Evolutionary conservation across 2,113 vertebrate species (phyloP), one percentile per base, ranked within the genome.

Genomic region (Pelecanus crispus): DNA sequence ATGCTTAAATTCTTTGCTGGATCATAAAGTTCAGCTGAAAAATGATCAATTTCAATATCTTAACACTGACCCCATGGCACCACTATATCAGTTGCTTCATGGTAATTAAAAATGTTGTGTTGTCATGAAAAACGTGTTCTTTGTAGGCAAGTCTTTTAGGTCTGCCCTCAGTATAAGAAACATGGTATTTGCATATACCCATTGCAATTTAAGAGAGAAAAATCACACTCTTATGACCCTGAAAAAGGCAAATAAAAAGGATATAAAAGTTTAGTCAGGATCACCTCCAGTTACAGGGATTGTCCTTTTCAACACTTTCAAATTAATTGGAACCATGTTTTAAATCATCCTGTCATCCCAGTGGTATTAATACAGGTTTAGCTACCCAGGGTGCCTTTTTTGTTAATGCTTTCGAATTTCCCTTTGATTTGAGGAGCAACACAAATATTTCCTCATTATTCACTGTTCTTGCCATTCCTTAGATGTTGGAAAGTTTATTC

Each of bases 371-470:
- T 78, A 94, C 42, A 96, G 55, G 28, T 81, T 97, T 81, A 95
- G 49, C 62, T 96, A 96, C 80, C 74, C 72, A 94, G 56, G 49
- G 74, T 94, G 59, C 74, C 21, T 84, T 90, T 93, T 91, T 96
- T 86, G 96, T 88, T 97, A 97, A 92, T 95, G 86, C 36, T 96
- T 97, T 94, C 36, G 94, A 75, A 93, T 97, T 97, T 95, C 17
- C 42, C 86, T 96, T 97, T 97, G 88, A 96, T 97, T 97, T 97
- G 71, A 93, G 55, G 45, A 97, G 67, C 78, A 98, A 91, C 81
- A 93, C 45, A 97, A 96, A 95, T 96, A 95, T 94, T 91, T 95
- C 90, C 58, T 97, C 82, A 97, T 95, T 95, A 96, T 97, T 97
- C 90, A 55, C 38, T 87, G 53, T 47, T 92, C 49, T 72, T 90